Evolutionary conservation across 2,888 invertebrate genomes (phyloP).

Genomic region (Amiota mariae): DNA sequence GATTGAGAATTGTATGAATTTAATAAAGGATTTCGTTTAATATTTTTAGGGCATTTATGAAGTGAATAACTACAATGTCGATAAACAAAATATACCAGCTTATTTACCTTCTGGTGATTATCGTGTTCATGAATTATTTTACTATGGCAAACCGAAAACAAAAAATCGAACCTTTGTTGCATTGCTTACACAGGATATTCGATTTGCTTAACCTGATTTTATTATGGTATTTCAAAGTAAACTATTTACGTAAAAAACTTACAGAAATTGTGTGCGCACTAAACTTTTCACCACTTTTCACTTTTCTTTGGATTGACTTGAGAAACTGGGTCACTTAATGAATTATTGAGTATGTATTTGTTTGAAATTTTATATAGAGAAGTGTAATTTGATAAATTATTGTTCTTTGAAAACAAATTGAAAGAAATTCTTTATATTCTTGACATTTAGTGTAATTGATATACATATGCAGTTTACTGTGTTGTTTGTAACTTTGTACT

Average conservation of each 20-base stretch:
- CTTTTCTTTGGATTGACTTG: background rate
- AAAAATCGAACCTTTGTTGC: slow-evolving; percentile 1
- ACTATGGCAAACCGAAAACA: background rate
- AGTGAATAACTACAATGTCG: background rate
- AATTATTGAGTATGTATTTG: background rate
- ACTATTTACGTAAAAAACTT: background rate
- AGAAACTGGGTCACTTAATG: background rate
- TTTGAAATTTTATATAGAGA: background rate
- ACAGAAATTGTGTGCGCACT: background rate
- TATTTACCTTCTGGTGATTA: background rate
- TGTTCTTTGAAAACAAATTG: no score
- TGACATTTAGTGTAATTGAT: no score
- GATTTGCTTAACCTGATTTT: background rate
- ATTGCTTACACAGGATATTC: background rate
- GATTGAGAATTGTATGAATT: background rate
- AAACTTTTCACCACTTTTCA: no score
- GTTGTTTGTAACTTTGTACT: no score
- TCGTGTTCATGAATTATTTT: background rate
- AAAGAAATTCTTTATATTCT: no score
- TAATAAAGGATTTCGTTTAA: background rate
- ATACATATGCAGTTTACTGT: no score
- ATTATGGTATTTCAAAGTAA: background rate
- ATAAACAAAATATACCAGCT: background rate
- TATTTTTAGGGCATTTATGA: background rate
- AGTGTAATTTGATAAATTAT: no score